Base-by-base conservation (phyloP, 2,113 vertebrate genomes). In the Manacus vitellinus region DNA sequence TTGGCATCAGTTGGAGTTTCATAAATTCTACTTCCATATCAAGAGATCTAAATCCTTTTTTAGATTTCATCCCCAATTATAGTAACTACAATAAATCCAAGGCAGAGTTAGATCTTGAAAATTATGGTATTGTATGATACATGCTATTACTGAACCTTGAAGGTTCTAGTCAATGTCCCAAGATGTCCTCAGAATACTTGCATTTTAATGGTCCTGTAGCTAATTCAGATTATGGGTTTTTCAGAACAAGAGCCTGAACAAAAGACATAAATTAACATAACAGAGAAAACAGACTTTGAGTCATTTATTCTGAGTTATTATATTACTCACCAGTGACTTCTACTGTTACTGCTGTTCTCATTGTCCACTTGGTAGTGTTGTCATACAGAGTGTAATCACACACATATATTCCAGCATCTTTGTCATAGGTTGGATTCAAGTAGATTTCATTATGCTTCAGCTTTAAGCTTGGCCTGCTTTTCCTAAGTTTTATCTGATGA, bases 351-450 rank as follows among this genome's bases (percentile, higher is more conserved):
- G 96, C 67, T 47, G 98, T 98, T 97, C 98, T 98, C 67, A 98
- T 76, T 56, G 62, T 98, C 99, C 98, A 98, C 1, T 31, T 54
- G 10, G 95, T 94, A 61, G 63, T 82, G 14, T 95, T 93, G 31
- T 98, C 97, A 39, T 25, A 44, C 5, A 97, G 46, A 18, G 76
- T 88, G 33, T 97, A 97, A 82, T 99, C 98, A 94, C 99, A 99
- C 27, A 98, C 97, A 9, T 98, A 99, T 0, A 59, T 92, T 51
- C 97, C 98, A 37, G 74, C 15, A 83, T 99, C 96, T n/a, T 4
- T 2, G 12, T 62, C 2, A 19, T 82, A 94, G 56, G 98, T 94
- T 25, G 44, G 20, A 31, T 58, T 66, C 65, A 99, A 78, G 17
- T 28, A 2, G 16, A 99, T 94, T 33, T 55, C 19, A 30, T 95